Percentiles rank a stretch among this genome's conserved stretches.
phyloP scores from a whole-genome alignment of 2,888 invertebrate species.

The Brenthis daphne region DNA sequence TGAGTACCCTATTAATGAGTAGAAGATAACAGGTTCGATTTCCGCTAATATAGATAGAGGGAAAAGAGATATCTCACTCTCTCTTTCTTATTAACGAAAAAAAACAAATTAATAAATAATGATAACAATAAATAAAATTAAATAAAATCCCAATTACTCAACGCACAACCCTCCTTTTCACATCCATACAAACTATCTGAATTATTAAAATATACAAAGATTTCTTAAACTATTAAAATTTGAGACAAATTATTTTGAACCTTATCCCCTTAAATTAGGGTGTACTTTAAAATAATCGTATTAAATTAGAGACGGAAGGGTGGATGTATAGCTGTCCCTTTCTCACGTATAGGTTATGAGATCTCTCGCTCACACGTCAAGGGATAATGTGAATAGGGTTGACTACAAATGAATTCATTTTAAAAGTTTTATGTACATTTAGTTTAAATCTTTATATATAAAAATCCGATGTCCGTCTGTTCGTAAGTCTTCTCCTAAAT shows the following conservation, averaged over 20 bases:
- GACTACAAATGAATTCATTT: neutral
- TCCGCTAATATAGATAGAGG: too few relatives aligned
- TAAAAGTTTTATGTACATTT: too few relatives aligned
- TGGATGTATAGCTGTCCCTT: neutral
- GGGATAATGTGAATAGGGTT: conserved; percentile 1
- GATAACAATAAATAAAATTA: too few relatives aligned
- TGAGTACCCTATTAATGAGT: too few relatives aligned
- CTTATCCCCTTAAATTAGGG: neutral
- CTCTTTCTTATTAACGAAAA: too few relatives aligned
- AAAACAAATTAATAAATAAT: too few relatives aligned
- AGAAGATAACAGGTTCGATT: too few relatives aligned
- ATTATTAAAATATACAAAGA: conserved; percentile 7
- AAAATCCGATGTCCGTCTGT: too few relatives aligned
- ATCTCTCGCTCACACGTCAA: neutral
- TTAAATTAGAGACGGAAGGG: neutral
- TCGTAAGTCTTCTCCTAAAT: too few relatives aligned
- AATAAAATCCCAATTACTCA: neutral
- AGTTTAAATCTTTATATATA: too few relatives aligned
- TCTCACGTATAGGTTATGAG: neutral
- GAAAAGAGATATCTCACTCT: too few relatives aligned
- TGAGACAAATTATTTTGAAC: neutral
- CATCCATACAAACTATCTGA: neutral
- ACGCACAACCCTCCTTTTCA: neutral
- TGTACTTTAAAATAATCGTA: neutral
- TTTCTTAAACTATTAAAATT: conserved; percentile 6